Evolutionary conservation across 2,888 invertebrate species (phyloP), one percentile per base, ranked within the genome.

Genomic region (Hirtodrosophila cameraria): DNA sequence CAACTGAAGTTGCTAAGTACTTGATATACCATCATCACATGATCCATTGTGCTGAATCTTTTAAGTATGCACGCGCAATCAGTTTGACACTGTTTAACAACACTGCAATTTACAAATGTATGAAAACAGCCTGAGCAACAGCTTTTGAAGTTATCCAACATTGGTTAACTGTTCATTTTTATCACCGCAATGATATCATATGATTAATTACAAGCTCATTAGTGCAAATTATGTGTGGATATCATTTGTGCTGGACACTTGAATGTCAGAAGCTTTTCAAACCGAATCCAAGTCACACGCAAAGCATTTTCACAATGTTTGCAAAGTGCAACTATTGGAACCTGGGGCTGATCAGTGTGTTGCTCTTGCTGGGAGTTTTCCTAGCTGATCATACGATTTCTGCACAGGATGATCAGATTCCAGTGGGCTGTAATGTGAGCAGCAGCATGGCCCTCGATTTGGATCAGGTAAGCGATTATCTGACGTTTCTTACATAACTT

Each of bases 151-250:
- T 36, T 61, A 12, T 15, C 18, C 68, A 64, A 52, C 69, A 69
- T 64, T 50, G 41, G 2, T n/a, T 3, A 3, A 0, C 3, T 5
- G 13, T 7, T n/a, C 27, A 2, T 13, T 23, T 35, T 59, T 67
- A 74, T 62, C 58, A 11, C 3, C 23, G 15, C 31, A 62, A 28
- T 57, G 75, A 72, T 83, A 80, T 57, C 52, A 76, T 23, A 54
- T 79, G 79, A 79, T 83, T 65, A 55, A 79, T 79, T 62, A 50
- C 0, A 20, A 39, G 15, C 39, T 50, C 38, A 61, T 69, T 53
- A 63, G 35, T 13, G 13, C 15, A 11, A 54, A 54, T 59, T 54
- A 63, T 57, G 50, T 7, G 12, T 6, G 16, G 38, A 5, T n/a
- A 12, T 18, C 27, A 16, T 12, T 25, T 52, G 11, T 13, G 20